These are phyloP conservation scores for Taenioides sp. DNA, from an alignment of 2,797 vertebrate species.

Conservation along the genomic window DNA sequence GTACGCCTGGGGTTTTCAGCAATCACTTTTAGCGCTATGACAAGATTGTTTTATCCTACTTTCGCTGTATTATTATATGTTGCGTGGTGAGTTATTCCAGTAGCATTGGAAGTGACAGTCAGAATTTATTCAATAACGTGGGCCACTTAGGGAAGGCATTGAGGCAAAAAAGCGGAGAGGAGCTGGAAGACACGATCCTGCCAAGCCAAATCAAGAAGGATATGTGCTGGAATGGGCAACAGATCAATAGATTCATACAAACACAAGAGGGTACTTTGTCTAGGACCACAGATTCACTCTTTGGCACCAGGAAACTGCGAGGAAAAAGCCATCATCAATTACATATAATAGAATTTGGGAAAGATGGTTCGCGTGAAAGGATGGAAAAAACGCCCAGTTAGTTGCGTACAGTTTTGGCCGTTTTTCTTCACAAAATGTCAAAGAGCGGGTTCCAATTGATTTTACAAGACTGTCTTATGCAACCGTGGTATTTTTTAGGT, in stretches of 20 bases:
- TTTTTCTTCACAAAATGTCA: constrained; percentile 11
- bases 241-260: constrained; percentile 94
- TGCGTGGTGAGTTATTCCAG: constrained; percentile 98
- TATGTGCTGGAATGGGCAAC: constrained; percentile 85
- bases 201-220: constrained; percentile 81
- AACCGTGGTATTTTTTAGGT: constrained; percentile 1
- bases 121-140: constrained; percentile 99
- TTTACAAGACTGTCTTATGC: constrained; percentile 11
- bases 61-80: constrained; percentile 99
- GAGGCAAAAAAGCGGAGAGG: constrained; percentile 89
- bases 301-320: constrained; percentile 56
- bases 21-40: constrained; percentile 98
- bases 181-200: constrained; percentile 76
- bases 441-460: neutral
- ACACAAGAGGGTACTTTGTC: constrained; percentile 82
- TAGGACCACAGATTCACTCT: constrained; percentile 43
- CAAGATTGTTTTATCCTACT: constrained; percentile 99
- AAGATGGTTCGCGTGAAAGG: constrained; percentile 37
- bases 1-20: constrained; percentile 89
- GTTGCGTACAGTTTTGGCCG: constrained; percentile 20
- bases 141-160: constrained; percentile 94
- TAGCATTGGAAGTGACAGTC: constrained; percentile 98
- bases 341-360: constrained; percentile 54
- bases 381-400: constrained; percentile 30
- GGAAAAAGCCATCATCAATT: constrained; percentile 55